Conservation (phyloP, 2,113 vertebrate species). For the Empidonax traillii region DNA sequence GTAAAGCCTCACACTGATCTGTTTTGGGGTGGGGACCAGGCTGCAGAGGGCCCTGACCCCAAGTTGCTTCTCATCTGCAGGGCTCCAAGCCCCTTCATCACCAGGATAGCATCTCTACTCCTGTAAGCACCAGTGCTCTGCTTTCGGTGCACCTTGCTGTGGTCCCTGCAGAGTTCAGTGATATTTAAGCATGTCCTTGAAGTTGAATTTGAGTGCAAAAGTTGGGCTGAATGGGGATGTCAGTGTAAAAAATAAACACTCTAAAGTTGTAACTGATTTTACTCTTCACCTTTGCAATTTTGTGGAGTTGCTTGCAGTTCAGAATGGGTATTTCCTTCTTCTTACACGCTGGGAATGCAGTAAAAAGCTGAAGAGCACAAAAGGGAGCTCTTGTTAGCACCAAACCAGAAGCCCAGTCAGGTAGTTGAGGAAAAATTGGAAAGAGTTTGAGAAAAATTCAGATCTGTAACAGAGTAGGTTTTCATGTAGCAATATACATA, state of each 20-base stretch:
- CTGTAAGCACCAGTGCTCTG: neutral
- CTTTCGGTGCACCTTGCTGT: neutral
- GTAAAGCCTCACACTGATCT: neutral
- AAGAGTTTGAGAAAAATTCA: conserved; percentile 3
- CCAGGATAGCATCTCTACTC: neutral
- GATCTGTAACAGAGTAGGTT: conserved; percentile 6
- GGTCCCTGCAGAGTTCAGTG: neutral
- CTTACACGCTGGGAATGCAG: neutral
- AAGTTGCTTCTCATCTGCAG: neutral
- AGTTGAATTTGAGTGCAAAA: neutral
- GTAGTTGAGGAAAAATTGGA: neutral
- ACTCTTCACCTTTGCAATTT: neutral
- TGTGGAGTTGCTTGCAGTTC: neutral
- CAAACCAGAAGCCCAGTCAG: neutral
- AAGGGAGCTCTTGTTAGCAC: conserved; percentile 7
- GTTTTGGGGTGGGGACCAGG: neutral
- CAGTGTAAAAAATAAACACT: neutral
- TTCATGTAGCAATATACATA: conserved; percentile 50
- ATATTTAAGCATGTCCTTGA: neutral
- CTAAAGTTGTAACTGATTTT: neutral
- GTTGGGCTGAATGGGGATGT: neutral
- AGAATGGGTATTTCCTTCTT: neutral
- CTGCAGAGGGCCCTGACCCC: neutral
- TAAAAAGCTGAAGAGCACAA: neutral
- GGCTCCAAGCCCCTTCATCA: neutral